Conservation (phyloP, 2,888 invertebrate genomes). For the Ophion costatus region DNA sequence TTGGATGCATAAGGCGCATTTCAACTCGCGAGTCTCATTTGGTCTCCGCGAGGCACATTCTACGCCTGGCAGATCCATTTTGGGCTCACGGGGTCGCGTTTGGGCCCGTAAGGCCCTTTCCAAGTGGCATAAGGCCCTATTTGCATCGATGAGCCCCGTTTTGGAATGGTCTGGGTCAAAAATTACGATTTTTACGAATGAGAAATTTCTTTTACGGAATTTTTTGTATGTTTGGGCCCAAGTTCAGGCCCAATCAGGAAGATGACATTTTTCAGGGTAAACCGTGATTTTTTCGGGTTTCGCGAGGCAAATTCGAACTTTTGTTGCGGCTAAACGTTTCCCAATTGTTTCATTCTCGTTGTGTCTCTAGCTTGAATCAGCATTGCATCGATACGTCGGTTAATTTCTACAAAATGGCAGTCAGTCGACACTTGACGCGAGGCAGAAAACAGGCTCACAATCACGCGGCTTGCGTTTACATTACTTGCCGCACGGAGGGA, state of each 20-base stretch:
- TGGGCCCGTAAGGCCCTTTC: too few species aligned
- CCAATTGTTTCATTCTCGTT: background rate
- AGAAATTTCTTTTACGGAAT: background rate
- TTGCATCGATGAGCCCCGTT: background rate
- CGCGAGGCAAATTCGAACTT: too few species aligned
- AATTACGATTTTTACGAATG: background rate
- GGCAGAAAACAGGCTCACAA: constrained; percentile 96
- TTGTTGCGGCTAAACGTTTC: background rate
- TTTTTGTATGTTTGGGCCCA: background rate
- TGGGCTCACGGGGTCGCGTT: too few species aligned
- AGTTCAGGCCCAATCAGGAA: background rate
- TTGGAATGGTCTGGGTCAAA: background rate
- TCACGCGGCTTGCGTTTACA: constrained; percentile 98
- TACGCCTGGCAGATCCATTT: too few species aligned
- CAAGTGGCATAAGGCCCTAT: too few species aligned
- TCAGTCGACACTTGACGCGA: constrained; percentile 92
- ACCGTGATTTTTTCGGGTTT: background rate
- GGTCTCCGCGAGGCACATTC: too few species aligned
- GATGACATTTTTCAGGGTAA: too few species aligned
- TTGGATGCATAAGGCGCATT: background rate
- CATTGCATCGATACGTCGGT: constrained; percentile 97
- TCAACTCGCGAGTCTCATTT: too few species aligned
- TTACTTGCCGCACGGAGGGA: constrained; percentile 97
- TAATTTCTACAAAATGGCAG: constrained; percentile 96
- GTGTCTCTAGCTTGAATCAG: constrained; percentile 88